Base-by-base conservation (phyloP, 2,888 invertebrate species). In the Cheilosia pagana region DNA sequence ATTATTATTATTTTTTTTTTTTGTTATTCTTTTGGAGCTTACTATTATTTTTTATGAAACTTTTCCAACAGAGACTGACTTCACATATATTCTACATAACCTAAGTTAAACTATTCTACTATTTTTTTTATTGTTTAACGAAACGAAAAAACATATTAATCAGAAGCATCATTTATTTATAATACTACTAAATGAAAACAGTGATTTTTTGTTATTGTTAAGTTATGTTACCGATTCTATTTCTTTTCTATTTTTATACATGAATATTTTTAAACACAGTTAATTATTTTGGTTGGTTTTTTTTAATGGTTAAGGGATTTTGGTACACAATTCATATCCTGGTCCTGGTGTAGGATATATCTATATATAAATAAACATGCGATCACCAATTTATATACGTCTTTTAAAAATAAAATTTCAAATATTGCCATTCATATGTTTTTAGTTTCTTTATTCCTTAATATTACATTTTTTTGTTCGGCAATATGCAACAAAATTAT, bases 71-170 rank as follows among this genome's bases (percentile, higher is more conserved):
- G 77, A 82, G 55, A 82, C 76, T 71, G 59, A 65, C 77, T 60
- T 65, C 50, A 74, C 86, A 81, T 87, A 45, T 45, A 79, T 62
- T 62, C 63, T 45, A 59, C 21, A 25, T 25, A 16, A 28, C 23
- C n/a, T 53, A 45, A 43, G 23, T 50, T 48, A 50, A 50, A 52
- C 43, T 23, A 23, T 50, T 70, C 76, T 76, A 4, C 43, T 57
- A 2, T n/a, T 60, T 16, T 59, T 81, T 35, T 25, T 60, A 70
- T 85, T 77, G 55, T 52, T 77, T 77, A 50, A 75, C 55, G 57
- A 86, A 86, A 81, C 75, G 67, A 68, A 83, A 77, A 68, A 81
- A 85, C 74, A 85, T 79, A 81, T 85, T 85, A 85, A 85, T 85
- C 85, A 85, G 85, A 85, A 85, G 85, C 85, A 85, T 85, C 85